Evolutionary conservation across 2,888 invertebrate species (phyloP), one percentile per base, ranked within the genome.

Genomic region (Caenorhabditis macrosperma): DNA sequence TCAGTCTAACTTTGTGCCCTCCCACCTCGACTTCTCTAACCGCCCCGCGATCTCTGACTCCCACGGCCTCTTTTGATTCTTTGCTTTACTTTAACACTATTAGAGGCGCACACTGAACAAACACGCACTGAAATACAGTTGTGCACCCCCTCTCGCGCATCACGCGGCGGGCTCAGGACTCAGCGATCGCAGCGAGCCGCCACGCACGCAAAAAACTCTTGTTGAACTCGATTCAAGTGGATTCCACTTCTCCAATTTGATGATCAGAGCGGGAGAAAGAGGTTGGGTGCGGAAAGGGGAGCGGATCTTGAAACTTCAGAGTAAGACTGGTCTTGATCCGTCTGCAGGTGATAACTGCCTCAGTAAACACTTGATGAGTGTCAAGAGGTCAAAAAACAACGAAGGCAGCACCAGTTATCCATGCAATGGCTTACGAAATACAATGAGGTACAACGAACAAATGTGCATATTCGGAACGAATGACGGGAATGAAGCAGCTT

Each of bases 201-300:
- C 63, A 71, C 68, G 38, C 59, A 68, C 61, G 52, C 60, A 64
- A 77, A 63, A 63, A 77, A 63, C 59, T 57, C 68, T 64, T 77
- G 77, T 77, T 77, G 69, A 77, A 77, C 77, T 69, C 77, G 33
- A 69, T 77, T 67, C 69, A 71, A 77, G 77, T 77, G 77, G 77
- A 77, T 64, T 55, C 77, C 77, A 77, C 77, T 77, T 60, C 64
- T 74, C 15, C 64, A 59, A n/a, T 74, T 59, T 64, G 57, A 77
- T 69, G 69, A 68, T 68, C 68, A 55, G 17, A 17, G 22, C 24
- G 30, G 50, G 20, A 41, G 22, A 10, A 33, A n/a, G 17, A 33
- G 52, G 33, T 10, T 33, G 2, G 12, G 30, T 33, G 33, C 12
- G 17, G 17, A 28, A 17, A n/a, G n/a, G 46, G 44, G n/a, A n/a